A percentile compares a stretch with the other conserved stretches of the same genome.
These are phyloP conservation scores for Rotaria sp. DNA, from an alignment of 2,888 invertebrate species.

Conservation along the genomic window DNA sequence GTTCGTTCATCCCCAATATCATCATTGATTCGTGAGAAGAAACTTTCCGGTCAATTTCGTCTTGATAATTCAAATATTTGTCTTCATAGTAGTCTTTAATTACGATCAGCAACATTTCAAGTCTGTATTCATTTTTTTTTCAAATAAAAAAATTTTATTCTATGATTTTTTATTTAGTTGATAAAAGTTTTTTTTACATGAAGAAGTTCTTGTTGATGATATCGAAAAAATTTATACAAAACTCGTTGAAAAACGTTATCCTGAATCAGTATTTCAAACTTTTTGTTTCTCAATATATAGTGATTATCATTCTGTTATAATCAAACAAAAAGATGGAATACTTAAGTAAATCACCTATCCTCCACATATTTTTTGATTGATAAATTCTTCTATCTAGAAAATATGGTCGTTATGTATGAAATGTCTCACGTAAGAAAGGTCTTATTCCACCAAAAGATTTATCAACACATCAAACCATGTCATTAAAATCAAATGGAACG, in stretches of 20 bases:
- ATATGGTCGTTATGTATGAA: conserved; percentile 12
- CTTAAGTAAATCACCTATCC: conserved; percentile 65
- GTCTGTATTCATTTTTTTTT: conserved; percentile 56
- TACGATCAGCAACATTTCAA: conserved; percentile 87
- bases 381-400: background rate
- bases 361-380: too few species aligned
- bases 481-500: background rate
- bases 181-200: conserved; percentile 77
- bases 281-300: conserved; percentile 58
- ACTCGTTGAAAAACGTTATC: conserved; percentile 75
- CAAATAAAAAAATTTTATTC: conserved; percentile 30
- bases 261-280: conserved; percentile 75
- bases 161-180: conserved; percentile 57
- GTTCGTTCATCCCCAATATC: conserved; percentile 85
- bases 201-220: conserved; percentile 82
- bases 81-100: conserved; percentile 80
- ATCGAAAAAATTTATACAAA: conserved; percentile 78
- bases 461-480: background rate
- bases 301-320: conserved; percentile 57
- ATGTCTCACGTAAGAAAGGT: conserved; percentile 36
- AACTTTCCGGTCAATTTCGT: conserved; percentile 58
- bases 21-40: conserved; percentile 87
- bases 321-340: conserved; percentile 82
- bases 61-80: conserved; percentile 64
- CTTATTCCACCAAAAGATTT: conserved; percentile 31